A percentile compares a stretch with the other conserved stretches of the same genome.
phyloP scores from a whole-genome alignment of 2,888 invertebrate genomes.

The Doris montereyensis region DNA sequence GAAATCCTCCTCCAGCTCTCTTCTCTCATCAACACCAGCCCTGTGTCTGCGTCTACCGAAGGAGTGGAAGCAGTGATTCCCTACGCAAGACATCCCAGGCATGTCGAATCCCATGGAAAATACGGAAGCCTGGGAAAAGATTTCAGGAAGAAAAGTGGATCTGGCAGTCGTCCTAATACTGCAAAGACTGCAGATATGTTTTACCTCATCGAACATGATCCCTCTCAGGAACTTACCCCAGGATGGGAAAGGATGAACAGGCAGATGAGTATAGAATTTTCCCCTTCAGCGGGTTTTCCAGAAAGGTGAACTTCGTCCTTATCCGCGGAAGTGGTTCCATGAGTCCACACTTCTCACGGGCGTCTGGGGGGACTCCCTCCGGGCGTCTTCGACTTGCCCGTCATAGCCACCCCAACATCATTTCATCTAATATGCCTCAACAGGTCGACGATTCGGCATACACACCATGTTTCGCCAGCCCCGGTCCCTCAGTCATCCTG shows the following conservation, averaged over 20 bases:
- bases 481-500: too few relatives aligned
- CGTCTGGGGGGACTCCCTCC: constrained; percentile 10
- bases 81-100: neutral
- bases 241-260: constrained; percentile 13
- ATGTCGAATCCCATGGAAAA: constrained; percentile 37
- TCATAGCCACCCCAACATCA: neutral
- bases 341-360: constrained; percentile 8
- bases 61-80: constrained; percentile 36
- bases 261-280: constrained; percentile 48
- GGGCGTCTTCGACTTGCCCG: neutral
- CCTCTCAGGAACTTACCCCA: constrained; percentile 21
- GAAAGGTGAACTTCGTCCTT: too few relatives aligned
- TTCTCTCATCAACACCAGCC: neutral
- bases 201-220: neutral
- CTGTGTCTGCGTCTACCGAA: constrained; percentile 22
- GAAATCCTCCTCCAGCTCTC: neutral
- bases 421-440: too few relatives aligned
- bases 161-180: constrained; percentile 33
- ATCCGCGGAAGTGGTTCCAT: constrained; percentile 26
- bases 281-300: too few relatives aligned
- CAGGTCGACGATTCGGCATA: too few relatives aligned
- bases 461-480: too few relatives aligned
- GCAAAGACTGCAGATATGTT: neutral
- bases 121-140: constrained; percentile 41
- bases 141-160: constrained; percentile 43